Percentiles rank a stretch among this genome's conserved stretches.
Evolutionary conservation across 2,888 invertebrate genomes (phyloP).

Genomic region (Sarcophaga carnaria): DNA sequence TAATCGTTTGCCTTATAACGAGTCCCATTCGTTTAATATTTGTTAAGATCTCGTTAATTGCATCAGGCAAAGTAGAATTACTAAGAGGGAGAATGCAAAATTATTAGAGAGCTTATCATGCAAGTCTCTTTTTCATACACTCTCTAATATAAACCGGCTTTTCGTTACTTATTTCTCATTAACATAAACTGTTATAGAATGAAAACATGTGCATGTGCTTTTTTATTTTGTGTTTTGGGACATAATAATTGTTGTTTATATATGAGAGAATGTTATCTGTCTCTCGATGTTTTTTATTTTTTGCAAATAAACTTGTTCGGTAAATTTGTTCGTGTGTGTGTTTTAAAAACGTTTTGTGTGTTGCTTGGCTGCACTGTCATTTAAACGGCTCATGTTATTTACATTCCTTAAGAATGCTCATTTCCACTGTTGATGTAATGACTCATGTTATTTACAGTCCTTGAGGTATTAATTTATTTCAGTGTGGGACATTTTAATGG

Average conservation of each 20-base stretch:
- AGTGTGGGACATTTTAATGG: too few relatives aligned
- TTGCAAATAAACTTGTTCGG: conserved; percentile 50
- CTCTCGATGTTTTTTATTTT: conserved; percentile 2
- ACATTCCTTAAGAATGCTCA: too few relatives aligned
- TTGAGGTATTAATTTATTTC: too few relatives aligned
- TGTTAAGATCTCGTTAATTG: conserved; percentile 54
- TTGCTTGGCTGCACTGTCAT: conserved; percentile 15
- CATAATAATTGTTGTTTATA: conserved; percentile 48
- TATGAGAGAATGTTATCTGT: conserved; percentile 40
- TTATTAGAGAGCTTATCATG: not conserved
- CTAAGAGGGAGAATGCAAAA: not conserved
- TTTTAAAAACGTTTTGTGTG: not conserved
- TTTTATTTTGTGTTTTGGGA: not conserved
- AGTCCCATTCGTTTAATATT: conserved; percentile 57
- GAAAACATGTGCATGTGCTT: conserved; percentile 53
- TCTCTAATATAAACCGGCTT: conserved; percentile 63
- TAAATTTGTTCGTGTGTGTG: conserved; percentile 20
- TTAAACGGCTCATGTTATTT: too few relatives aligned
- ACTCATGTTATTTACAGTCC: too few relatives aligned
- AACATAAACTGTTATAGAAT: not conserved
- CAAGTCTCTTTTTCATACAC: conserved; percentile 9
- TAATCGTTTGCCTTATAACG: conserved; percentile 59
- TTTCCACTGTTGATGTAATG: too few relatives aligned
- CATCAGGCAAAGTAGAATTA: conserved; percentile 18
- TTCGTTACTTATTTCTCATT: conserved; percentile 7